A percentile compares a stretch with the other conserved stretches of the same genome.
These are phyloP conservation scores for Mnemiopsis leidyi DNA, from an alignment of 37 sponge, comb jelly and placozoan species.

Conservation along the genomic window DNA sequence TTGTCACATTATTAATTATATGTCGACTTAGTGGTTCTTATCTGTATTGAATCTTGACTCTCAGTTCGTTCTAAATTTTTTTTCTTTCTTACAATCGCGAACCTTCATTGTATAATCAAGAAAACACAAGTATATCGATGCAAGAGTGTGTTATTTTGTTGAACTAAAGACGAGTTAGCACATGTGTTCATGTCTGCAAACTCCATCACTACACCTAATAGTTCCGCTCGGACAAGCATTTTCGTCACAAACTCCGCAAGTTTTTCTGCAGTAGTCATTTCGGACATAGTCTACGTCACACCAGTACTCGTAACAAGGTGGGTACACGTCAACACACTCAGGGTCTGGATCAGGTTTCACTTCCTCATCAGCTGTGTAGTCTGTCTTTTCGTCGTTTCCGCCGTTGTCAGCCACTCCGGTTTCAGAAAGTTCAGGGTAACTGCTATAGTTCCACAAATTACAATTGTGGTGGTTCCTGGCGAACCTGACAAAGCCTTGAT, in stretches of 20 bases:
- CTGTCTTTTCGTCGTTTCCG: neutral
- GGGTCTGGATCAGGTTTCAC: neutral
- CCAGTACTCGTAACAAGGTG: neutral
- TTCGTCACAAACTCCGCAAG: neutral
- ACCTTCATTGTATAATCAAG: too few relatives aligned
- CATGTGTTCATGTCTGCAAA: constrained; percentile 35
- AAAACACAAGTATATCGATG: too few relatives aligned
- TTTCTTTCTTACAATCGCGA: too few relatives aligned
- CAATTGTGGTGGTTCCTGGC: constrained; percentile 39
- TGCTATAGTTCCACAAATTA: neutral
- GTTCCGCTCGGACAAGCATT: neutral
- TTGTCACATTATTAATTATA: too few relatives aligned
- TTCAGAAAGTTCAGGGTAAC: neutral
- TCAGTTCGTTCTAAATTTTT: too few relatives aligned
- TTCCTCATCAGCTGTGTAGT: neutral
- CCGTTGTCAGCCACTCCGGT: neutral
- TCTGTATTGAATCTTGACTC: too few relatives aligned
- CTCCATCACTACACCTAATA: neutral
- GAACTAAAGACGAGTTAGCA: too few relatives aligned
- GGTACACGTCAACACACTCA: neutral
- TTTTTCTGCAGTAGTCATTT: neutral
- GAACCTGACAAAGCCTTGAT: neutral
- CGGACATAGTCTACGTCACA: neutral
- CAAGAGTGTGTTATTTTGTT: too few relatives aligned
- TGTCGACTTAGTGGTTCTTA: too few relatives aligned